Evolutionary conservation across 2,888 invertebrate genomes (phyloP).

Genomic region (Azorinus chamasolen): DNA sequence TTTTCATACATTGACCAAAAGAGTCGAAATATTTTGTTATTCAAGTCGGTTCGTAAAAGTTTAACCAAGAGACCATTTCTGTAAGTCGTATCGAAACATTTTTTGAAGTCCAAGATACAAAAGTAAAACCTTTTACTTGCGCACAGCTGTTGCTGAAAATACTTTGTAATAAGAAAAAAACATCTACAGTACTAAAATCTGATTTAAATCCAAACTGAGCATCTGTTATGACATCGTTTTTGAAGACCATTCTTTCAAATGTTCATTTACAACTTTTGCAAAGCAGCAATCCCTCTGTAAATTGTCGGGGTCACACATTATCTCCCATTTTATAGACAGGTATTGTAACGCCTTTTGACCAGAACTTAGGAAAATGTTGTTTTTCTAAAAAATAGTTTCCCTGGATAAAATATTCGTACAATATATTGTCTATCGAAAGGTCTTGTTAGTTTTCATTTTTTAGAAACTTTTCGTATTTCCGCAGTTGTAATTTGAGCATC

Average conservation of each 20-base stretch:
- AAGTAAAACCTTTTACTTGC: conserved; percentile 32
- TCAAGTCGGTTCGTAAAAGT: no score
- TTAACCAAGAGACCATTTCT: no score
- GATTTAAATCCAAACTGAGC: no score
- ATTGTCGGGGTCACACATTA: no score
- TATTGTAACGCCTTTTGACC: conserved; percentile 47
- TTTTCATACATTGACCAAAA: conserved; percentile 50
- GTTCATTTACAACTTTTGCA: conserved; percentile 46
- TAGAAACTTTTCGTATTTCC: no score
- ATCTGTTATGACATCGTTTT: conserved; percentile 40
- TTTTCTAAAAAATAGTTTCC: conserved; percentile 37
- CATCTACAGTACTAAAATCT: conserved; percentile 47
- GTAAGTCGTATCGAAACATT: conserved; percentile 47
- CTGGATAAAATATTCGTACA: no score
- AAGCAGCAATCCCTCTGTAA: no score
- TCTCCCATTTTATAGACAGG: conserved; percentile 53
- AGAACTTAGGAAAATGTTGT: conserved; percentile 30
- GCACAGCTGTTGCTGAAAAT: conserved; percentile 9
- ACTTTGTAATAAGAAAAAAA: conserved; percentile 47
- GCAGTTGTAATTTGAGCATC: no score
- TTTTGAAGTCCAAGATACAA: conserved; percentile 44
- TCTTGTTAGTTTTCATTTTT: no score
- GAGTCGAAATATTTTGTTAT: no score
- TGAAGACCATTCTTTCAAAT: conserved; percentile 31
- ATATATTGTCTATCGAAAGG: no score